Conservation (phyloP, 2,113 vertebrate species). For the Hoplias malabaricus region DNA sequence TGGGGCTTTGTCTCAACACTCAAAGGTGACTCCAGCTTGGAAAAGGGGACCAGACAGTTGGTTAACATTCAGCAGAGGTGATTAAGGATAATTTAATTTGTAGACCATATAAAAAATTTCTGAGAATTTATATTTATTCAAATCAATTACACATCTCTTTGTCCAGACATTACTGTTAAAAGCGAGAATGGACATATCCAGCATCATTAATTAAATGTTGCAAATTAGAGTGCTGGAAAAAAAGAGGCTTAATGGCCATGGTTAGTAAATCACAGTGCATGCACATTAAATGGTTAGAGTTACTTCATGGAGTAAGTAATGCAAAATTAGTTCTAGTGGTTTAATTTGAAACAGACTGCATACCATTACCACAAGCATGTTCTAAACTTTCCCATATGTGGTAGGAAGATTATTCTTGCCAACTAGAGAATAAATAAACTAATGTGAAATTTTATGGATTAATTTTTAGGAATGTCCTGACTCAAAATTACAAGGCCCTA, state of each 20-base stretch:
- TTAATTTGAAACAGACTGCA: constrained; percentile 65
- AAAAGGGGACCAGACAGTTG: constrained; percentile 85
- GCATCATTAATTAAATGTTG: constrained; percentile 52
- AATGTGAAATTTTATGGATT: background rate
- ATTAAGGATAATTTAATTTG: constrained; percentile 67
- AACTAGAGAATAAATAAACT: constrained; percentile 27
- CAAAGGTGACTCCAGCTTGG: constrained; percentile 82
- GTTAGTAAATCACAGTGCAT: constrained; percentile 75
- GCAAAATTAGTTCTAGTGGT: constrained; percentile 74
- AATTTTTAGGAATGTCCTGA: background rate
- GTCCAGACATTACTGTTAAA: constrained; percentile 53
- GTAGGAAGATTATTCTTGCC: constrained; percentile 40
- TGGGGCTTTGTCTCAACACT: constrained; percentile 80
- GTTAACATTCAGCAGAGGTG: constrained; percentile 81
- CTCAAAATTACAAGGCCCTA: too few species aligned
- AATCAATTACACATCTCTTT: constrained; percentile 43
- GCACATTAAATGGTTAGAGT: constrained; percentile 73
- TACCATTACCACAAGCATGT: constrained; percentile 58
- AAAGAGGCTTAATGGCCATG: constrained; percentile 60
- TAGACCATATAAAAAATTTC: constrained; percentile 54
- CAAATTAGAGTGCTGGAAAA: constrained; percentile 63
- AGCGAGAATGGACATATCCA: constrained; percentile 43
- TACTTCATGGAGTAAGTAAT: constrained; percentile 68
- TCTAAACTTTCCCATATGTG: constrained; percentile 51
- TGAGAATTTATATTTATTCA: constrained; percentile 49